These are phyloP conservation scores for Cyprinella venusta DNA, from an alignment of 2,797 vertebrate species.

Conservation along the genomic window DNA sequence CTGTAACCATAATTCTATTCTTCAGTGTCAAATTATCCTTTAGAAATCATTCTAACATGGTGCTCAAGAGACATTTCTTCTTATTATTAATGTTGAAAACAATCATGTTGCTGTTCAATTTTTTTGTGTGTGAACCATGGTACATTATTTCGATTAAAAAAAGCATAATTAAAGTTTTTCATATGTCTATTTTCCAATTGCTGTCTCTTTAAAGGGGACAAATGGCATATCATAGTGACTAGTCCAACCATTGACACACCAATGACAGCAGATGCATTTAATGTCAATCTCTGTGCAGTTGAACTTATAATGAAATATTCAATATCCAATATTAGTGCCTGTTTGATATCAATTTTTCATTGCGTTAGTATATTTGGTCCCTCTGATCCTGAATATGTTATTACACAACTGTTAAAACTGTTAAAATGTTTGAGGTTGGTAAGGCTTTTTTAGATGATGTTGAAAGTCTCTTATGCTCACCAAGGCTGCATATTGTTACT, in stretches of 20 bases:
- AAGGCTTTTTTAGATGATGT: not conserved
- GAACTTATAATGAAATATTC: not conserved
- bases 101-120: not conserved
- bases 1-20: not conserved
- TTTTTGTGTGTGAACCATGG: not conserved
- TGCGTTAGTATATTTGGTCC: not conserved
- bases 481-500: not conserved
- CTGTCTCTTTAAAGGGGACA: not conserved
- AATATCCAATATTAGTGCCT: not conserved
- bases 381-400: not conserved
- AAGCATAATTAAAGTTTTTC: not conserved
- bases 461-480: no score
- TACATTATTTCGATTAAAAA: not conserved
- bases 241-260: not conserved
- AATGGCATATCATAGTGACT: not conserved
- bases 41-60: not conserved
- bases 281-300: not conserved
- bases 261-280: not conserved
- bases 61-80: not conserved
- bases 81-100: not conserved
- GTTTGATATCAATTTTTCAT: not conserved
- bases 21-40: not conserved
- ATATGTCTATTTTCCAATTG: not conserved
- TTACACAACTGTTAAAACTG: not conserved
- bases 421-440: no score